phyloP scores from a whole-genome alignment of 2,797 vertebrate species.

The Pristis pectinata region DNA sequence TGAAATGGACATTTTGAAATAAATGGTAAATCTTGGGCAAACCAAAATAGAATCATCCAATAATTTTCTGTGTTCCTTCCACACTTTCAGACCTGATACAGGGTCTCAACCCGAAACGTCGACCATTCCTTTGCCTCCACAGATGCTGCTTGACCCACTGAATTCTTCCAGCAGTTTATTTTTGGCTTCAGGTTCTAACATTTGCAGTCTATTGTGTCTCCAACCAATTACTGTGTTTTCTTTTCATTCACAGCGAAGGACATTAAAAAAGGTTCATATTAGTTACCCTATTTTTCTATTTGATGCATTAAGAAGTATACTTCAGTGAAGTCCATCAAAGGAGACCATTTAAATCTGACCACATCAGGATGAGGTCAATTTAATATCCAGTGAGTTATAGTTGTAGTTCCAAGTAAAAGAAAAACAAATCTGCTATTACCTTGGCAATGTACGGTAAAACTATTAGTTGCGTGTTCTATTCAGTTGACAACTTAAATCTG shows the following conservation, averaged over 20 bases:
- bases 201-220: not conserved
- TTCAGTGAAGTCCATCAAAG: slow-evolving; percentile 13
- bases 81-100: not conserved
- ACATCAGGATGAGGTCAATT: not conserved
- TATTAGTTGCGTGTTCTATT: not conserved
- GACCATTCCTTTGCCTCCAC: not conserved
- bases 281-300: not conserved
- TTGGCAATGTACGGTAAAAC: slow-evolving; percentile 4
- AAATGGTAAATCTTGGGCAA: not conserved
- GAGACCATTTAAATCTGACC: not conserved
- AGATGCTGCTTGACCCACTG: too few species aligned
- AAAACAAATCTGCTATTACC: slow-evolving; percentile 9
- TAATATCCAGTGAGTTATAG: not conserved
- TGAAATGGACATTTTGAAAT: not conserved
- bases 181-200: too few species aligned
- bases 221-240: not conserved
- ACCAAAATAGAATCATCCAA: not conserved
- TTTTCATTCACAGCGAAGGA: not conserved
- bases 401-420: not conserved
- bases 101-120: too few species aligned
- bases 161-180: too few species aligned
- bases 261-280: not conserved
- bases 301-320: not conserved
- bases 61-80: not conserved
- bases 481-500: not conserved